Base-by-base conservation (phyloP, 2,797 vertebrate species). In the Agapornis canus region DNA sequence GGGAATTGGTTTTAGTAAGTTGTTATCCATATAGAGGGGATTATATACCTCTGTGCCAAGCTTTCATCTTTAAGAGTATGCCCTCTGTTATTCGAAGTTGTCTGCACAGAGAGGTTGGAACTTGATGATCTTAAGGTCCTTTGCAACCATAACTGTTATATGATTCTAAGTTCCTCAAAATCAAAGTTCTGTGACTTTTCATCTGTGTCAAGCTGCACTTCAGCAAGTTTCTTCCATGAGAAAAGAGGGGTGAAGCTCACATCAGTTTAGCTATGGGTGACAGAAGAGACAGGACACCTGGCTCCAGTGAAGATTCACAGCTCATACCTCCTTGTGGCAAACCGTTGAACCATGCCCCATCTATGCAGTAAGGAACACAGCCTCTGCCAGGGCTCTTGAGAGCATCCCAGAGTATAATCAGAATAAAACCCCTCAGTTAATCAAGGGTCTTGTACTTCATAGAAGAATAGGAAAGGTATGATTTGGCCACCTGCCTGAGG, bases 41-140 rank as follows among this genome's bases (percentile, higher is more conserved):
- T 93, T 91, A 79, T 82, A 57, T n/a, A 89, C 56, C 18, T 61
- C 72, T 78, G 1, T 88, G 72, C 52, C 88, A 80, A 81, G 79
- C 22, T 75, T 91, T 94, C 59, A 29, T 61, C 32, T 47, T 51
- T 32, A 56, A 64, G 65, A 68, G 32, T 35, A 35, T 56, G 68
- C 21, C 81, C 79, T 91, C 23, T 71, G 40, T 86, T 92, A 52
- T 23, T 90, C 72, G 52, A 75, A 86, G 57, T 81, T 86, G 48
- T 48, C 88, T 71, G 52, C 39, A 54, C 39, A 35, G 35, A 9
- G 35, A 9, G 35, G 35, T 35, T 35, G 35, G 35, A 35, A 35
- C 35, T 35, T 7, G 35, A 35, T 35, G 35, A 35, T 35, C 35
- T 35, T 35, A 35, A 35, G 35, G 35, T 35, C 35, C 35, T 35